phyloP scores from a whole-genome alignment of 2,113 vertebrate genomes.

The Antigone vipio region DNA sequence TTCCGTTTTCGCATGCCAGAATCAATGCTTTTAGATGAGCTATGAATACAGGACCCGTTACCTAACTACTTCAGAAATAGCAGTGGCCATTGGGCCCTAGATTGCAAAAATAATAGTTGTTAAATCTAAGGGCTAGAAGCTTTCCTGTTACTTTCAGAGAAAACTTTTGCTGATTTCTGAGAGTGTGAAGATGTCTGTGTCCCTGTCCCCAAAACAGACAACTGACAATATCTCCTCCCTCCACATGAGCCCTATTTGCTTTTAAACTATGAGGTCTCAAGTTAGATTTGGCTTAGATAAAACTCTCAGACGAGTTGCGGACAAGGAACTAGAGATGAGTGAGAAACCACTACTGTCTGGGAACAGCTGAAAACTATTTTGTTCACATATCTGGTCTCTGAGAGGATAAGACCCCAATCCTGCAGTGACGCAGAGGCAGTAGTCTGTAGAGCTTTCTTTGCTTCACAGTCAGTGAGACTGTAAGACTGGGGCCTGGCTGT shows the following conservation, averaged over 20 bases:
- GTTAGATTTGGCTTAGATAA: background rate
- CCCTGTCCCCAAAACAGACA: background rate
- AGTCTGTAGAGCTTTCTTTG: background rate
- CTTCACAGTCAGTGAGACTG: background rate
- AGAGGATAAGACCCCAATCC: background rate
- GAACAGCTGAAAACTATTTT: background rate
- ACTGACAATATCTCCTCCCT: fast-evolving
- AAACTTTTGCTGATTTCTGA: background rate
- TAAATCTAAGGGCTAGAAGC: background rate
- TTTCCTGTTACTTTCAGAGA: background rate
- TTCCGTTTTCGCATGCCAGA: background rate
- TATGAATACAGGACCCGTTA: background rate
- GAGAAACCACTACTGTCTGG: background rate
- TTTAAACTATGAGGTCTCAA: background rate
- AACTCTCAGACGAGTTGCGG: fast-evolving
- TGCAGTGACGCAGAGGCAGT: background rate
- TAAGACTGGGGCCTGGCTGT: background rate
- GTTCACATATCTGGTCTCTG: background rate
- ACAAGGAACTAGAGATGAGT: background rate
- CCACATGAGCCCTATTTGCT: fast-evolving
- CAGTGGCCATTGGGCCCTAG: background rate
- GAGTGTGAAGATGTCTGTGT: background rate
- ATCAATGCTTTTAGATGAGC: background rate
- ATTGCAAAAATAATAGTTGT: background rate
- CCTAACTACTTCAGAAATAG: background rate